phyloP scores from a whole-genome alignment of 2,113 vertebrate species.

The Calcarius ornatus region DNA sequence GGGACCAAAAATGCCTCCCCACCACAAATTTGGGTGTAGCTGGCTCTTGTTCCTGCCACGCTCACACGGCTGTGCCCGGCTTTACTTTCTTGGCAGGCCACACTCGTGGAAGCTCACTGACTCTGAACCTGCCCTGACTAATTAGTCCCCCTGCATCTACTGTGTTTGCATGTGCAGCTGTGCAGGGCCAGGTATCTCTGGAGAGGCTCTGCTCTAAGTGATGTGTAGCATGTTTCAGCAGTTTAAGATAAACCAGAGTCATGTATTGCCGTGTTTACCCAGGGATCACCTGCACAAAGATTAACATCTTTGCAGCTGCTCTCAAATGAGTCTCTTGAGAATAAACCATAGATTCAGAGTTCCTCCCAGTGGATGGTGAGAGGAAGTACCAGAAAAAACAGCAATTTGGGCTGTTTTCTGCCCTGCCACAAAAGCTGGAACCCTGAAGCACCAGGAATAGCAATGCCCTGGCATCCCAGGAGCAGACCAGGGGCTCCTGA shows the following conservation, averaged over 20 bases:
- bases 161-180: background rate
- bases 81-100: background rate
- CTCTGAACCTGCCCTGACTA: background rate
- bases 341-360: background rate
- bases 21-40: background rate
- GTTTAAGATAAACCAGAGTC: conserved; percentile 47
- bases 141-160: background rate
- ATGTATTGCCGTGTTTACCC: conserved; percentile 32
- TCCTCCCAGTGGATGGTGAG: conserved; percentile 47
- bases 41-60: background rate
- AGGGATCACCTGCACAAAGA: conserved; percentile 53
- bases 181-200: background rate
- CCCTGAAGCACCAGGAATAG: background rate
- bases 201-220: background rate
- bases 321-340: conserved; percentile 22
- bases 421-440: background rate
- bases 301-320: conserved; percentile 63
- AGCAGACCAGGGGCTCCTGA: background rate
- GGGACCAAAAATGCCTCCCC: background rate
- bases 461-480: fast-evolving
- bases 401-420: background rate
- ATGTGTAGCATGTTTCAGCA: background rate
- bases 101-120: background rate
- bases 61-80: fast-evolving
- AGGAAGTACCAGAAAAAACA: conserved; percentile 11